phyloP scores from a whole-genome alignment of 2,888 invertebrate genomes.

The Scaptomyza polygonia region DNA sequence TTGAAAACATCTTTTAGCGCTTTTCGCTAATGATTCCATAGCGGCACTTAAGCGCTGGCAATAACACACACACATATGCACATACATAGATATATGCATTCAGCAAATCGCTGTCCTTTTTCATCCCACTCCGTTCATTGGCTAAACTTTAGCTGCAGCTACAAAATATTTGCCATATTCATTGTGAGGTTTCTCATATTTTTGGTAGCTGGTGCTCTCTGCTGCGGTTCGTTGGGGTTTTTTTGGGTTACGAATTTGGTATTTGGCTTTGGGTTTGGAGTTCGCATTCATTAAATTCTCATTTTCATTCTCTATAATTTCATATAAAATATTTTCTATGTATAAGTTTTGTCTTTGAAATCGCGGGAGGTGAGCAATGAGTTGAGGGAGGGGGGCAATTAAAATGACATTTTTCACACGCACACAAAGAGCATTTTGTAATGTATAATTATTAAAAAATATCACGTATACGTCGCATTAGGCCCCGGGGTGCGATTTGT shows the following conservation, averaged over 20 bases:
- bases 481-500: slow-evolving; percentile 68
- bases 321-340: slow-evolving; percentile 21
- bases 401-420: slow-evolving; percentile 61
- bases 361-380: too few species aligned
- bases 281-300: slow-evolving; percentile 67
- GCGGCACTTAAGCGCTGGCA: slow-evolving; percentile 43
- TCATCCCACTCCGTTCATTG: background rate
- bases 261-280: slow-evolving; percentile 15
- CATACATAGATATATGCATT: slow-evolving; percentile 15
- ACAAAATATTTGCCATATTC: slow-evolving; percentile 65
- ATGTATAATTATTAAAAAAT: slow-evolving; percentile 69
- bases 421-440: slow-evolving; percentile 49
- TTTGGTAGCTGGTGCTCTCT: slow-evolving; percentile 9
- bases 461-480: slow-evolving; percentile 73
- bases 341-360: slow-evolving; percentile 31
- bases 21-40: slow-evolving; percentile 48
- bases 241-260: slow-evolving; percentile 25
- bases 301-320: slow-evolving; percentile 39
- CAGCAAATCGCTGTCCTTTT: slow-evolving; percentile 5
- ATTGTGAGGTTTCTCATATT: slow-evolving; percentile 44
- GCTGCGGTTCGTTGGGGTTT: slow-evolving; percentile 5
- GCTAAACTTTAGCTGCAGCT: slow-evolving; percentile 59
- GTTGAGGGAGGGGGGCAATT: slow-evolving; percentile 57
- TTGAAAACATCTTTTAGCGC: slow-evolving; percentile 46
- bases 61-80: background rate